Base-by-base conservation (phyloP, 2,888 invertebrate genomes). In the Eumerus sabulonum region DNA sequence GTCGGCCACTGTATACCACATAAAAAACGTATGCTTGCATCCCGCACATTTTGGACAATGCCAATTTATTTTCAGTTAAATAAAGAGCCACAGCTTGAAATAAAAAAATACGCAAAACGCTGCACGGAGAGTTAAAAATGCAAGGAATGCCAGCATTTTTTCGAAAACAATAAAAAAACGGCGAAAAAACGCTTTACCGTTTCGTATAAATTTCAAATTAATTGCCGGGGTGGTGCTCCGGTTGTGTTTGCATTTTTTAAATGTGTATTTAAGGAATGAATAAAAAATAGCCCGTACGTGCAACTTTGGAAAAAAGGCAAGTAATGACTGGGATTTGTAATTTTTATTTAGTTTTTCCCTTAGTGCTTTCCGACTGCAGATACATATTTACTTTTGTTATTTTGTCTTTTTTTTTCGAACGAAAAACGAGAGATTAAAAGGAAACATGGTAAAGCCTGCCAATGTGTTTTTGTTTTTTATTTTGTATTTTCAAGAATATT, bases 181-280 rank as follows among this genome's bases (percentile, higher is more conserved):
- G 2, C 7, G 7, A 27, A 27, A 27, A 27, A 27, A 27, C 27
- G 27, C 27, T 27, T 27, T 27, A 27, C 27, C 2, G 27, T 27
- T 27, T 27, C 57, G 59, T 79, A 79, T 79, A 73, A 68, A 73
- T 79, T 67, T 79, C 53, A 79, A 79, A 79, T 79, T 73, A 79
- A 79, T 79, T 79, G 77, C 73, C 40, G 44, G 51, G 72, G 57
- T 63, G 63, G 73, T 38, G 56, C 50, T 42, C 48, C 53, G 12
- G 40, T 17, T 27, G 17, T 64, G 47, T 50, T 17, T 67, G 66
- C 54, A 27, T 27, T 50, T 66, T 16, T 38, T 12, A 56, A 66
- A 66, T 27, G 36, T 60, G 44, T 56, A n/a, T 42, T 63, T 56
- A 18, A 35, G 35, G n/a, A 38, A 44, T 19, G 13, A 59, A 59